Evolutionary conservation across 2,113 vertebrate species (phyloP), one percentile per base, ranked within the genome.

Genomic region (Tragulus kanchil): DNA sequence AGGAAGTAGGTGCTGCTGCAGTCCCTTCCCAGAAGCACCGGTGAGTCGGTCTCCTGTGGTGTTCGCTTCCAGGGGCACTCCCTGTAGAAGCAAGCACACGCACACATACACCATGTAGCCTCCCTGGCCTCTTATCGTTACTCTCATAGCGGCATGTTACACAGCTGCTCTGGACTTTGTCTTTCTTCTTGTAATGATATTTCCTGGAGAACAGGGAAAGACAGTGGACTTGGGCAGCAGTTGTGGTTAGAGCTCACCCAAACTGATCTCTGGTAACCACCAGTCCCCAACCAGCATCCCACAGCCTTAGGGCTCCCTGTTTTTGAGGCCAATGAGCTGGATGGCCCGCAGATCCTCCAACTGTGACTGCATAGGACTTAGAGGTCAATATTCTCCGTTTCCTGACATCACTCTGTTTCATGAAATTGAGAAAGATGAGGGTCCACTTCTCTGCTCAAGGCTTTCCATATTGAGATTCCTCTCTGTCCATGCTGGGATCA

Each of bases 21-120:
- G 28, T 59, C 13, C 26, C 7, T 82, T 61, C 15, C 62, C 36
- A 65, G 79, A 71, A 26, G 28, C 19, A 10, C n/a, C 11, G 3
- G 6, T 10, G 8, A 23, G 59, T 61, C 11, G n/a, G 48, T 48
- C 45, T 56, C 28, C n/a, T 6, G 17, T 21, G 12, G 17, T 8
- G 1, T 78, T 78, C 85, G 50, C 31, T 78, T 65, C 64, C 23
- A 21, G 45, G 26, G 17, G 8, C 7, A n/a, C 8, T 56, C 45
- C 3, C 4, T 50, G 8, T 36, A 6, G 85, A 16, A 78, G 54
- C 11, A 48, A 75, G 31, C 36, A 19, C 11, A 15, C 12, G 16
- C 12, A 8, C 2, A 6, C 4, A 1, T 15, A 31, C 17, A 1
- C 10, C 15, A 2, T 0, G 0, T 19, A 3, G n/a, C 28, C 28